A percentile compares a stretch with the other conserved stretches of the same genome.
These are phyloP conservation scores for Diabrotica virgifera DNA, from an alignment of 1,140 invertebrate genomes.

Conservation along the genomic window DNA sequence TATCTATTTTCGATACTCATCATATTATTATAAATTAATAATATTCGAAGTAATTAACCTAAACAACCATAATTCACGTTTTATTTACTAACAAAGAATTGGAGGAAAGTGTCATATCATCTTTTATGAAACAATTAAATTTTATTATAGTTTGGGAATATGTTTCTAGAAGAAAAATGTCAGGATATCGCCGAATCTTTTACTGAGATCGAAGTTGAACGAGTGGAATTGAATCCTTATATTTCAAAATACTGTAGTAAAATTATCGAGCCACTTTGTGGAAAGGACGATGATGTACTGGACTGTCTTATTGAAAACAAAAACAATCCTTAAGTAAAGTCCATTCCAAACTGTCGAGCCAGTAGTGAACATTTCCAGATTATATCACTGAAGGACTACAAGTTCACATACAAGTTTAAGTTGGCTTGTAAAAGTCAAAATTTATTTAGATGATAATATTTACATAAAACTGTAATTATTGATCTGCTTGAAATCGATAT, in stretches of 20 bases:
- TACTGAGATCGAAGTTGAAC: conserved; percentile 83
- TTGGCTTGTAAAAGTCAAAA: conserved; percentile 81
- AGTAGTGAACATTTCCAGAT: conserved; percentile 94
- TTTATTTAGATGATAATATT: no score
- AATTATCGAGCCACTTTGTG: conserved; percentile 81
- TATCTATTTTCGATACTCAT: no score
- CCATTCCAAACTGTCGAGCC: conserved; percentile 81
- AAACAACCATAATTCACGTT: no score
- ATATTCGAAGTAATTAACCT: no score
- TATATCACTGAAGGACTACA: conserved; percentile 90
- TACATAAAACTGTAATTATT: no score
- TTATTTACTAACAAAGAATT: no score
- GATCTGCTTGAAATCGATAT: no score
- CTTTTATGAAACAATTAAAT: no score
- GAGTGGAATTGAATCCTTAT: conserved; percentile 82
- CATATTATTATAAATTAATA: no score
- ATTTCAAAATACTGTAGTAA: conserved; percentile 78
- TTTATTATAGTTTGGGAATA: no score
- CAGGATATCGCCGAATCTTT: conserved; percentile 62
- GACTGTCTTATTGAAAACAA: conserved; percentile 95
- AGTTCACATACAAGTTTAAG: conserved; percentile 93
- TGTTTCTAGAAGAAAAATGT: conserved; percentile 48
- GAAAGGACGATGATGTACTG: conserved; percentile 83
- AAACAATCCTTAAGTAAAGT: conserved; percentile 73
- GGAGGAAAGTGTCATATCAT: no score